Evolutionary conservation across 2,888 invertebrate species (phyloP).

Genomic region (Tetranychus truncatus): DNA sequence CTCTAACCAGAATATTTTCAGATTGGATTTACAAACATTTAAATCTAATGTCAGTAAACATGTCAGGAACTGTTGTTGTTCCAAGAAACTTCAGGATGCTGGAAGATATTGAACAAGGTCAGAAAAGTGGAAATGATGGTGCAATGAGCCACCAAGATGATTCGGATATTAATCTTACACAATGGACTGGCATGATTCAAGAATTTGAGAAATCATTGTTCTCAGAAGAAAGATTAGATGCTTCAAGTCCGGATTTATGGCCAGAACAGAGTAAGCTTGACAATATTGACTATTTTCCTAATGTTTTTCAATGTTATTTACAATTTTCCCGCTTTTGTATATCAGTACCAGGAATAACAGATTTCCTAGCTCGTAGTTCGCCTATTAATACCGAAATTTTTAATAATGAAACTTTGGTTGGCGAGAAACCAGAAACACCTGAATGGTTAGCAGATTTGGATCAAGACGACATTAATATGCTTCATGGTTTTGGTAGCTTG

Average conservation of each 20-base stretch:
- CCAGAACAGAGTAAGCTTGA: slow-evolving; percentile 67
- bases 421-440: slow-evolving; percentile 27
- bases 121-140: slow-evolving; percentile 91
- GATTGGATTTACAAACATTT: too few species aligned
- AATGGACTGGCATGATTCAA: slow-evolving; percentile 65
- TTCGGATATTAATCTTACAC: not conserved
- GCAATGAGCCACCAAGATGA: slow-evolving; percentile 98
- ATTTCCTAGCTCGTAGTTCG: slow-evolving; percentile 41
- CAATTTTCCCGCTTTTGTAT: slow-evolving; percentile 25
- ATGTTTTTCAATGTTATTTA: not conserved
- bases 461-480: slow-evolving; percentile 34
- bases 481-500: slow-evolving; percentile 41
- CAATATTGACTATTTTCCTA: not conserved
- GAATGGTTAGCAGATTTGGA: slow-evolving; percentile 34
- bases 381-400: slow-evolving; percentile 41
- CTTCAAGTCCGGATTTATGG: slow-evolving; percentile 90
- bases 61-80: slow-evolving; percentile 45
- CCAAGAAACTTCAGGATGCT: slow-evolving; percentile 94
- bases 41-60: too few species aligned
- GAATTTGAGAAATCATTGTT: slow-evolving; percentile 52
- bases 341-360: slow-evolving; percentile 66
- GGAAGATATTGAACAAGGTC: slow-evolving; percentile 95
- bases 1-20: too few species aligned
- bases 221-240: slow-evolving; percentile 72
- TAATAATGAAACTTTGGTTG: slow-evolving; percentile 23